Base-by-base conservation (phyloP, 1,140 invertebrate genomes). In the Drosophila littoralis region DNA sequence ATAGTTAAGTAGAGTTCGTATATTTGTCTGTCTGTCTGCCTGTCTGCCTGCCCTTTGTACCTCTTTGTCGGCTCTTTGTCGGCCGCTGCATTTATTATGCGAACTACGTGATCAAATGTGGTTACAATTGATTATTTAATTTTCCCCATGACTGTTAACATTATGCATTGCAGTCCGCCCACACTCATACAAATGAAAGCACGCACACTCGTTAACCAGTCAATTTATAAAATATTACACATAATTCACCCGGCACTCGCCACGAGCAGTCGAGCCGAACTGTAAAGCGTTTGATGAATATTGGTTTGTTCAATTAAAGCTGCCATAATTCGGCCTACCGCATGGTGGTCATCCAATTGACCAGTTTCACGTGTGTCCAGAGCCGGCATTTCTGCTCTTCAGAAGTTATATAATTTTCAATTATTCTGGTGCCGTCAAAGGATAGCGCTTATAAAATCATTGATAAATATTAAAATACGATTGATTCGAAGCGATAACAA, bases 71-170 rank as follows among this genome's bases (percentile, higher is more conserved):
- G 17, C 17, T 17, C 1, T 17, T 17, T n/a, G n/a, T n/a, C n/a
- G n/a, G 22, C 22, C 10, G 43, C 13, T 58, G 66, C 74, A 81
- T 86, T 90, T 90, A 82, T 86, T 79, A 85, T 90, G 80, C 69
- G 66, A 76, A 74, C 75, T 81, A 66, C 68, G 75, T 81, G 71
- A 70, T 64, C 46, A 65, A 77, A 72, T 88, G 84, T 80, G 80
- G 83, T 81, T 80, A 40, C 80, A 86, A 90, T 86, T 79, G 81
- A 90, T 82, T 79, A 90, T 85, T 79, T 78, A 79, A 90, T 84
- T 80, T 81, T 65, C 67, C 65, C 72, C 81, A 89, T 81, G 77
- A 79, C 70, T 69, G 78, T 81, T 81, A 75, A 85, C 78, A 81
- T 81, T 81, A 89, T 69, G 76, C 59, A 78, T 50, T 64, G 50